Evolutionary conservation across 2,797 vertebrate genomes (phyloP), one percentile per base, ranked within the genome.

Genomic region (Gymnothorax reevesii): DNA sequence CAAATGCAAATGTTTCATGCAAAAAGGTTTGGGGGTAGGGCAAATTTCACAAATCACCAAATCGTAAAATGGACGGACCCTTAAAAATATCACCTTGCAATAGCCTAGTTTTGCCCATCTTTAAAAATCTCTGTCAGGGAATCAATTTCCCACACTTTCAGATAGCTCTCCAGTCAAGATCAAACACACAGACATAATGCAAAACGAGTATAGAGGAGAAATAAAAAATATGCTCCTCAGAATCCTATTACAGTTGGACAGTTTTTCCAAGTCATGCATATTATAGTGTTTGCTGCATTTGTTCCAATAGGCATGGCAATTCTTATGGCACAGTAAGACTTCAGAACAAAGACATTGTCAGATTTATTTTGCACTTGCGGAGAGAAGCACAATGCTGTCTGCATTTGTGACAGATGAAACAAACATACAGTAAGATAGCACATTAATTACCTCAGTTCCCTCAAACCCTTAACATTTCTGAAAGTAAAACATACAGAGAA

Each of bases 371-470:
- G 75, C 75, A 15, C 33, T 49, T 52, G 52, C 42, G 33, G 33
- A 80, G 77, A 22, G 10, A 80, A 80, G 77, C 77, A 80, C 20
- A 20, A 17, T 10, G 42, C 27, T 27, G 52, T 3, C 77, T 55
- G 49, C 25, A 80, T 55, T 54, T 80, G 49, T 80, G 77, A 80
- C 77, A 80, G 77, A 80, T 80, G 77, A 80, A 80, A 80, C 77
- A 22, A 52, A 33, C 77, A 80, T 4, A 80, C 49, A n/a, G 20
- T 55, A 3, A n/a, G 52, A 80, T 55, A 80, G 17, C 77, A 55
- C 52, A 12, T n/a, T 80, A 80, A 80, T 80, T 80, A 80, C 77
- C 77, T 22, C 77, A 55, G 52, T 55, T 80, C 52, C 77, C 55
- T 52, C 77, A 52, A 80, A 55, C 77, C 77, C 77, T 20, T 33